phyloP scores from a whole-genome alignment of 2,888 invertebrate genomes.

The Pristionchus fissidentatus region DNA sequence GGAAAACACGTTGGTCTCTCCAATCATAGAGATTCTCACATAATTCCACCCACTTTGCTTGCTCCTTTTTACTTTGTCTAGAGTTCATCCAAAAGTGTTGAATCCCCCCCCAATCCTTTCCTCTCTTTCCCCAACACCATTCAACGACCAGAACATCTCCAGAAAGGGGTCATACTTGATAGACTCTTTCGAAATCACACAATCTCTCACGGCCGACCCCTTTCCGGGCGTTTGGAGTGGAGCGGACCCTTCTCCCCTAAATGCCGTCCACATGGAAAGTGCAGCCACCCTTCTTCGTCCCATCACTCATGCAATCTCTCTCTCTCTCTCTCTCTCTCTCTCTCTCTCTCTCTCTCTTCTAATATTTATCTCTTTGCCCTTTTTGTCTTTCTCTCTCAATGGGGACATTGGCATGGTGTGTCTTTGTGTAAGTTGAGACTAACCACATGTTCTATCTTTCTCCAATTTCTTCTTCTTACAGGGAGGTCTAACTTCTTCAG shows the following conservation, averaged over 20 bases:
- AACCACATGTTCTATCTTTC: too few species aligned
- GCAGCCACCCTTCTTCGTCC: too few species aligned
- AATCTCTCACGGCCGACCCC: neutral
- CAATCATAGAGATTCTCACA: too few species aligned
- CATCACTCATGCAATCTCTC: too few species aligned
- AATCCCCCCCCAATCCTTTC: neutral
- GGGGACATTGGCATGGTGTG: too few species aligned
- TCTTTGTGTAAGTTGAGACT: too few species aligned
- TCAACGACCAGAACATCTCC: neutral
- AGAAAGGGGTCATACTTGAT: neutral
- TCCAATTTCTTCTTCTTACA: too few species aligned
- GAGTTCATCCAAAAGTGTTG: neutral
- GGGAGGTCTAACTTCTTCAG: neutral
- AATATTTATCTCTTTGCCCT: slow-evolving; percentile 11
- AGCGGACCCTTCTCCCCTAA: slow-evolving; percentile 12
- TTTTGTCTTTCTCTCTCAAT: neutral
- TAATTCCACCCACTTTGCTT: too few species aligned
- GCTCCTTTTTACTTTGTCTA: too few species aligned
- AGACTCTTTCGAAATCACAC: neutral
- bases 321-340: too few species aligned
- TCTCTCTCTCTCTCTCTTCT: too few species aligned
- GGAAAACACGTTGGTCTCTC: too few species aligned
- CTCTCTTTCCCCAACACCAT: neutral
- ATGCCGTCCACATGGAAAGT: slow-evolving; percentile 42
- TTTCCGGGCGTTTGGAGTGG: neutral